Evolutionary conservation across 2,888 invertebrate species (phyloP).

Genomic region (Chrysopilus asiliformis): DNA sequence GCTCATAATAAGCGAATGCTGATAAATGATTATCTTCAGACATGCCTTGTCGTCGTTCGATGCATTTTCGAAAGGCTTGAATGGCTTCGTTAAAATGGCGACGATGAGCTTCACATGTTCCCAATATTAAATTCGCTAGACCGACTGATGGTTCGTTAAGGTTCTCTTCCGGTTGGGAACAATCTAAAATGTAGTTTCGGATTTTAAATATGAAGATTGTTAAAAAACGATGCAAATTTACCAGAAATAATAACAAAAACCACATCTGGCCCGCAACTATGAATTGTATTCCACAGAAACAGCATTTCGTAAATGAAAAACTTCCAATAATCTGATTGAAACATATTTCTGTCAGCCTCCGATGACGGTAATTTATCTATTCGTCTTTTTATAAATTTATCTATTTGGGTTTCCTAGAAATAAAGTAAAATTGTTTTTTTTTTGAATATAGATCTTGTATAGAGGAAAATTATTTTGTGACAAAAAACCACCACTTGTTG

Average conservation of each 20-base stretch:
- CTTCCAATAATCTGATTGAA: conserved; percentile 37
- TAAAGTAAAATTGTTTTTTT: conserved; percentile 2
- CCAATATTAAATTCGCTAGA: conserved; percentile 40
- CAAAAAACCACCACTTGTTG: too few species aligned
- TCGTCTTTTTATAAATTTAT: conserved; percentile 32
- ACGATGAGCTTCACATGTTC: conserved; percentile 37
- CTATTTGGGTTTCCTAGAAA: conserved; percentile 31
- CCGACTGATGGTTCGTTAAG: conserved; percentile 42
- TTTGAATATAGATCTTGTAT: not conserved
- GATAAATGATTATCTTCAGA: conserved; percentile 43
- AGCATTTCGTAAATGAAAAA: conserved; percentile 50
- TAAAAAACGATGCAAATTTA: conserved; percentile 25
- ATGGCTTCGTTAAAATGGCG: conserved; percentile 32
- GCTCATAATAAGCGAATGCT: conserved; percentile 50
- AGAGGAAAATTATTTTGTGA: not conserved
- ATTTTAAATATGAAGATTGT: not conserved
- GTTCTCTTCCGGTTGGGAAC: conserved; percentile 14
- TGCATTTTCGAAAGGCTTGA: conserved; percentile 27
- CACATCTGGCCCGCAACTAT: conserved; percentile 38
- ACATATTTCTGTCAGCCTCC: conserved; percentile 19
- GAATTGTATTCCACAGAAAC: conserved; percentile 53
- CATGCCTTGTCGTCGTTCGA: conserved; percentile 24
- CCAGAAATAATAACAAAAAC: conserved; percentile 35
- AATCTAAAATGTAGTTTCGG: conserved; percentile 10
- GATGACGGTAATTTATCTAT: conserved; percentile 24